Evolutionary conservation across 2,797 vertebrate species (phyloP).

Genomic region (Siniperca obscura): DNA sequence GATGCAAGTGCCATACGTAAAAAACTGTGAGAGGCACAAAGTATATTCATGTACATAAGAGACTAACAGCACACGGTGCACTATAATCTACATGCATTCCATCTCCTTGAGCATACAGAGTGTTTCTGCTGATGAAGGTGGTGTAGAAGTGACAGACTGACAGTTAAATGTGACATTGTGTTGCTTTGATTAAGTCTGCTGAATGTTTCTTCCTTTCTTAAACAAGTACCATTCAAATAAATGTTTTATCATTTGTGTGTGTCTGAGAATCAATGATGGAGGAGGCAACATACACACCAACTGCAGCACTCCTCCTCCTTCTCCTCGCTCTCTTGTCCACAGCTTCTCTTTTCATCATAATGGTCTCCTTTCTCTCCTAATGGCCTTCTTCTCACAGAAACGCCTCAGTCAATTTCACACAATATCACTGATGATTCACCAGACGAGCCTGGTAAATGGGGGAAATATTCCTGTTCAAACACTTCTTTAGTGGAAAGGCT

Average conservation of each 20-base stretch:
- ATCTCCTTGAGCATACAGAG: not conserved
- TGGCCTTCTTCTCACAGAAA: conserved; percentile 58
- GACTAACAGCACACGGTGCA: not conserved
- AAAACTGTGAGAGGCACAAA: not conserved
- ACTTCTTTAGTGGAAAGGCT: conserved; percentile 20
- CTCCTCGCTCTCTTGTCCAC: conserved; percentile 44
- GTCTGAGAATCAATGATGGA: conserved; percentile 16
- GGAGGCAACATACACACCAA: conserved; percentile 2
- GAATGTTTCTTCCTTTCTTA: conserved; percentile 21
- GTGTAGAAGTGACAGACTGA: not conserved
- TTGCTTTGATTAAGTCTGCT: conserved; percentile 26
- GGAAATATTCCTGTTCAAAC: conserved; percentile 52
- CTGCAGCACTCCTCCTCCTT: conserved; percentile 27
- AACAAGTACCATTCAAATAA: conserved; percentile 25
- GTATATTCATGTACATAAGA: no score
- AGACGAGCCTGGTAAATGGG: conserved; percentile 61
- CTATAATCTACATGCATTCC: not conserved
- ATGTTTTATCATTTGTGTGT: conserved; percentile 22
- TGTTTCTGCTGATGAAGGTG: conserved; percentile 20
- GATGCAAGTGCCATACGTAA: not conserved
- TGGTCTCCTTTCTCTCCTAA: conserved; percentile 69
- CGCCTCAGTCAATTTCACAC: conserved; percentile 71
- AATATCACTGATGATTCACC: conserved; percentile 64
- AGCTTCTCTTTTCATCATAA: conserved; percentile 68
- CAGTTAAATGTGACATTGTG: conserved; percentile 21